These are phyloP conservation scores for Sebastes hubbsi DNA, from an alignment of 2,797 vertebrate species.

Conservation along the genomic window DNA sequence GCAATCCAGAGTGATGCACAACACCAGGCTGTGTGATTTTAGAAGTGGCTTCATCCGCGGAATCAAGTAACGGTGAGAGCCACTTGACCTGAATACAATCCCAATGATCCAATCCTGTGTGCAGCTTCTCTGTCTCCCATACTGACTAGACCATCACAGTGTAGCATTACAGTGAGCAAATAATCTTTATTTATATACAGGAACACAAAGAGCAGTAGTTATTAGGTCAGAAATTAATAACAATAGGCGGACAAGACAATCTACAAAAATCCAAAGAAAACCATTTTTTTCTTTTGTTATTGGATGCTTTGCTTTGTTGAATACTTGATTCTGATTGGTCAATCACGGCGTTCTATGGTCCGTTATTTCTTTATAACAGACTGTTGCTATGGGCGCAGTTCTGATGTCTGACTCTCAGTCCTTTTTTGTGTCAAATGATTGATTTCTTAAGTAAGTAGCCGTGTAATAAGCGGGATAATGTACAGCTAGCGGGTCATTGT, in stretches of 20 bases:
- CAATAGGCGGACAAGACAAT: background rate
- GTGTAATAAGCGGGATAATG: too few species aligned
- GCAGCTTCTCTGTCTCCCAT: background rate
- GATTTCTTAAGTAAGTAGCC: too few species aligned
- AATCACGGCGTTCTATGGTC: too few species aligned
- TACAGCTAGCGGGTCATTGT: too few species aligned
- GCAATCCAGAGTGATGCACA: background rate
- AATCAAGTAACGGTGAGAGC: constrained; percentile 16
- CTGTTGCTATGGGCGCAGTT: too few species aligned
- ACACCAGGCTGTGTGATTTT: constrained; percentile 7
- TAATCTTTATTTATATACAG: background rate
- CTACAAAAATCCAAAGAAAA: background rate
- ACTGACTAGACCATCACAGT: background rate
- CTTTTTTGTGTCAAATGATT: too few species aligned
- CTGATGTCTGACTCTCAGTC: too few species aligned
- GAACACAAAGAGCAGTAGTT: background rate
- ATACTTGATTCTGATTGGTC: too few species aligned
- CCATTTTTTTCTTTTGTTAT: too few species aligned
- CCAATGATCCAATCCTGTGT: background rate
- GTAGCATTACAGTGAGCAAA: background rate
- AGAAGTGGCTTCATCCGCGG: constrained; percentile 4
- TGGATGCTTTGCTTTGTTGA: too few species aligned
- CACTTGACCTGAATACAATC: constrained; percentile 45
- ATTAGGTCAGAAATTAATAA: background rate
- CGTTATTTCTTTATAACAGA: too few species aligned